These are phyloP conservation scores for Darwinula stevensoni DNA, from an alignment of 2,888 invertebrate genomes.

Conservation along the genomic window DNA sequence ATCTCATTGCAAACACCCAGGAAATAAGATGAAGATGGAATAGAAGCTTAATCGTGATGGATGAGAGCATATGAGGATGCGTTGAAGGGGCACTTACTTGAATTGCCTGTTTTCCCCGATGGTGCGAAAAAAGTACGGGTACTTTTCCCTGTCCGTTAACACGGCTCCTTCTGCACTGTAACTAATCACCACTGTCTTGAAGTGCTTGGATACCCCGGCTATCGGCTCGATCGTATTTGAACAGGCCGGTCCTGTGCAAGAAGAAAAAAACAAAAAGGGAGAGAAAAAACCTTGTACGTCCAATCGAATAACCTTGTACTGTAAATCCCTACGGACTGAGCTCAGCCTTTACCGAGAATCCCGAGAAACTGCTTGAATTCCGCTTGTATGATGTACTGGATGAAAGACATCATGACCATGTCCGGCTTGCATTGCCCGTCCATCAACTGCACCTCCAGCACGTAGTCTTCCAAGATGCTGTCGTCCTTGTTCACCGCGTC, in stretches of 20 bases:
- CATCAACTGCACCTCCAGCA: constrained; percentile 23
- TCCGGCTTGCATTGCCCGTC: constrained; percentile 40
- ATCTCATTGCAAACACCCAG: no score
- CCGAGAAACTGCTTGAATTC: constrained; percentile 29
- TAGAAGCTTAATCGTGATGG: no score
- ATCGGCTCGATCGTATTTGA: constrained; percentile 50
- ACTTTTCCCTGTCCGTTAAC: constrained; percentile 32
- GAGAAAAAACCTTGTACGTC: background rate
- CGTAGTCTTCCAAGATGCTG: constrained; percentile 26
- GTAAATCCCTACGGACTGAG: background rate
- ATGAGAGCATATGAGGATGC: no score
- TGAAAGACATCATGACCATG: constrained; percentile 39
- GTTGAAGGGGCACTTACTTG: constrained; percentile 16
- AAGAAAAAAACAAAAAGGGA: background rate
- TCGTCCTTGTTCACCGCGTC: constrained; percentile 28
- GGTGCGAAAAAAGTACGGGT: constrained; percentile 48
- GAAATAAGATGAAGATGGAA: no score
- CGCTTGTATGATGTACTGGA: constrained; percentile 29
- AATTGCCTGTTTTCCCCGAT: constrained; percentile 44
- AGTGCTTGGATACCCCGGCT: constrained; percentile 40
- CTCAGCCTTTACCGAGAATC: constrained; percentile 32
- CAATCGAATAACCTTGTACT: no score
- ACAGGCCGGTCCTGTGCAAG: constrained; percentile 40
- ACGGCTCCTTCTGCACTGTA: constrained; percentile 47
- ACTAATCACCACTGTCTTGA: constrained; percentile 36